Evolutionary conservation across 1,140 invertebrate genomes (phyloP), one percentile per base, ranked within the genome.

Genomic region (Drosophila sp.): DNA sequence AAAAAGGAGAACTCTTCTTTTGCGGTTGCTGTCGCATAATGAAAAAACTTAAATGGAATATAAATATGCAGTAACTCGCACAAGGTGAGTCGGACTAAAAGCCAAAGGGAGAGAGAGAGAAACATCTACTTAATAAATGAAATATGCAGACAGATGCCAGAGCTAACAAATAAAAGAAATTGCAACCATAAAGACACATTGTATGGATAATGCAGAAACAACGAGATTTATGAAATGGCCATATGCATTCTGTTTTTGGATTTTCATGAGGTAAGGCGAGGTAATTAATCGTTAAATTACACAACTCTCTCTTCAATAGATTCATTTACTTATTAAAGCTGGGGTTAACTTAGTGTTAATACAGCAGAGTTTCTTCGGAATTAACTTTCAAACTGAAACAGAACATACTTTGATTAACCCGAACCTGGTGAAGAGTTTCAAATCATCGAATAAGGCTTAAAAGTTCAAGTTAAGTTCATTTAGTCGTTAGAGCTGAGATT

Each of bases 11-110:
- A 11, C 29, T 35, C 62, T 69, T 50, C 56, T 66, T 69, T 60
- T 32, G 64, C 79, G 79, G 70, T 40, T 2, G 30, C 66, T 50
- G 66, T n/a, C 8, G 23, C 25, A 47, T 87, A 86, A 83, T 87
- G 79, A 86, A 77, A 87, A 77, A 87, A 80, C 76, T 83, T 83
- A 77, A 85, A 86, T 87, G 84, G 66, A 79, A 85, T 73, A 73
- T 82, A 80, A 84, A 84, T 80, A 70, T 69, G 77, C 71, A 30
- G 44, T 55, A 67, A 66, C 40, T 33, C 32, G 32, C 8, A 33
- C 57, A 64, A 68, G 61, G 50, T 66, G 33, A 30, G 27, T 63
- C 29, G 7, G 41, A 33, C 23, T 32, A 61, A 29, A 38, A 60
- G n/a, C 30, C 44, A 50, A 50, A 50, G 44, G 44, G 23, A 50